phyloP scores from a whole-genome alignment of 2,888 invertebrate genomes.

The Machimus atricapillus region DNA sequence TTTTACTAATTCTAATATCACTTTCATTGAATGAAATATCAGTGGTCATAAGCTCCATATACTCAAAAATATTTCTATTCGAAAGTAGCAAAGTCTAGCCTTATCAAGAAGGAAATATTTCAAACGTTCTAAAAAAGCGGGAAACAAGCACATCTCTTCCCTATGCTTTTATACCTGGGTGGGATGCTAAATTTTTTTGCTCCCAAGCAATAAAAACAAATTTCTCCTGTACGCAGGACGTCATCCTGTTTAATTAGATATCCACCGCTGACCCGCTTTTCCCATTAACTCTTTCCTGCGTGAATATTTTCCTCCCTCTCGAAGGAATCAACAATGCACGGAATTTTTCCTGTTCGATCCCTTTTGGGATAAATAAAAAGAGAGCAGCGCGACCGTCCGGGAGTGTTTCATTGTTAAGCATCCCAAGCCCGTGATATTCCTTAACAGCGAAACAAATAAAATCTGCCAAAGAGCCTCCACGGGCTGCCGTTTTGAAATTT shows the following conservation, averaged over 20 bases:
- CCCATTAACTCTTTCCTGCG: background rate
- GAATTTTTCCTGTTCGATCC: slow-evolving; percentile 27
- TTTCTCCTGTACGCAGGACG: background rate
- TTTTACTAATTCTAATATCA: too few species aligned
- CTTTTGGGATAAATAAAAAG: background rate
- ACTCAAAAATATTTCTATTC: too few species aligned
- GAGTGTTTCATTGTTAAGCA: slow-evolving; percentile 19
- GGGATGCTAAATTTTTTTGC: background rate
- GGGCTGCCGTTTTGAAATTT: slow-evolving; percentile 48
- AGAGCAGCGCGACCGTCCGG: slow-evolving; percentile 26
- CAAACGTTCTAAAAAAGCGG: background rate
- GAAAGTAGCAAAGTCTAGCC: too few species aligned
- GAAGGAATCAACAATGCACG: slow-evolving; percentile 12
- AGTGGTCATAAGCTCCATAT: too few species aligned
- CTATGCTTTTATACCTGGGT: background rate
- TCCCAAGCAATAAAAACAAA: background rate
- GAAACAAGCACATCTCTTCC: too few species aligned
- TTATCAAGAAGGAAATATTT: too few species aligned
- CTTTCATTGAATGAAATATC: too few species aligned
- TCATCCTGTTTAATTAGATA: background rate
- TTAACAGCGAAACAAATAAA: slow-evolving; percentile 17
- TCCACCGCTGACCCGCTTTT: background rate
- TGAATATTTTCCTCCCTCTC: slow-evolving; percentile 15
- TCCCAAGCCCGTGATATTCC: slow-evolving; percentile 10
- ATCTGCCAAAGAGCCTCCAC: slow-evolving; percentile 28